phyloP scores from a whole-genome alignment of 2,113 vertebrate species.

The Ivindomyrus marchei region DNA sequence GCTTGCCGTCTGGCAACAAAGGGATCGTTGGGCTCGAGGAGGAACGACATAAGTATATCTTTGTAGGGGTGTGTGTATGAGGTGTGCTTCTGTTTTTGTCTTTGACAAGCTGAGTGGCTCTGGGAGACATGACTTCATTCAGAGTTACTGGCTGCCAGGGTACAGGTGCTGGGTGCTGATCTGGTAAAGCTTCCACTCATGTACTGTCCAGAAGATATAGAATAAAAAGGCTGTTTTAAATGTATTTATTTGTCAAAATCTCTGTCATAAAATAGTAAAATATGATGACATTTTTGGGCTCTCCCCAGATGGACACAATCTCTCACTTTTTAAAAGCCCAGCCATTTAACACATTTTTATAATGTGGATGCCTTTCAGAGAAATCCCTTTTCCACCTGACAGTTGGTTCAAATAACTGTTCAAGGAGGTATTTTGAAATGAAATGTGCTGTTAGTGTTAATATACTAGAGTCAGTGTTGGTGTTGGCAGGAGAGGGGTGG shows the following conservation, averaged over 20 bases:
- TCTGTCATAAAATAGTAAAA: background rate
- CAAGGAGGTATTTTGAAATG: background rate
- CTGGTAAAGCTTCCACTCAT: background rate
- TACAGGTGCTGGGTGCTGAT: background rate
- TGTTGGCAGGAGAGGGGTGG: background rate
- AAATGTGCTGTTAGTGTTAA: background rate
- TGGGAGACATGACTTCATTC: background rate
- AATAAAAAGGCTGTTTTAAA: background rate
- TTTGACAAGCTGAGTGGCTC: background rate
- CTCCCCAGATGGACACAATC: background rate
- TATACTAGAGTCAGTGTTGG: background rate
- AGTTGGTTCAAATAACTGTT: background rate
- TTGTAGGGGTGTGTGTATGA: background rate
- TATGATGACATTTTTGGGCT: background rate
- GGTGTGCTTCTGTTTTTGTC: background rate
- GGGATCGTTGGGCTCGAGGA: background rate
- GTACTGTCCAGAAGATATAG: background rate
- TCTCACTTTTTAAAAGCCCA: background rate
- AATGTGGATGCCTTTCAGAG: background rate
- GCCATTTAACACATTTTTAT: background rate
- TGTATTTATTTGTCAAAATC: background rate
- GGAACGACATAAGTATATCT: background rate
- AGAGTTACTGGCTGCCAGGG: background rate
- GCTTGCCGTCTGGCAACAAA: background rate
- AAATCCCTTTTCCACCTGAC: background rate